phyloP scores from a whole-genome alignment of 2,113 vertebrate species.

The Trogon surrucura region DNA sequence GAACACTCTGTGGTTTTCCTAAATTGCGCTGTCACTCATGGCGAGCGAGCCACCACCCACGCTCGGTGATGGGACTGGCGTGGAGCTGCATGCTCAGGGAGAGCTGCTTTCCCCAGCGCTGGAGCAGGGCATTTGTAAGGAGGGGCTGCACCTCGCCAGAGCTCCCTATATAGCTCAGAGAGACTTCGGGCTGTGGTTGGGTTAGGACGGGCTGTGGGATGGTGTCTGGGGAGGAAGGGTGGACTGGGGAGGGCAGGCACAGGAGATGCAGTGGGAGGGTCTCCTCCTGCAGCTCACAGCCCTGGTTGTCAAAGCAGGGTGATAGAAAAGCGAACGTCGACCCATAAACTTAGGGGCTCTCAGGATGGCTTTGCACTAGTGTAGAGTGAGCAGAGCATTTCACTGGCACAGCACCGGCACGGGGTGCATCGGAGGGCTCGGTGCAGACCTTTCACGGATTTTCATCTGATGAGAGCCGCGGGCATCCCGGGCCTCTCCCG shows the following conservation, averaged over 20 bases:
- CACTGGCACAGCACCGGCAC: accelerated
- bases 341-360: background rate
- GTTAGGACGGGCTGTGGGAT: background rate
- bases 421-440: background rate
- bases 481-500: background rate
- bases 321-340: background rate
- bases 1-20: background rate
- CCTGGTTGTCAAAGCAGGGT: background rate
- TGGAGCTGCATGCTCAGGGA: background rate
- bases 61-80: accelerated
- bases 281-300: background rate
- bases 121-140: background rate
- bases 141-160: background rate
- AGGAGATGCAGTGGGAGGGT: background rate
- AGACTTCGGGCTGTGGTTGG: background rate
- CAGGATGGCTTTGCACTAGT: background rate
- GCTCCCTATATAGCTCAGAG: background rate
- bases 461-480: accelerated
- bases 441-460: background rate
- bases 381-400: background rate
- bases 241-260: background rate
- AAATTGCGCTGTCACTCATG: background rate
- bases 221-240: background rate
- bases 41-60: accelerated
- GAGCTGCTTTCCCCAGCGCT: background rate